Evolutionary conservation across 2,888 invertebrate genomes (phyloP), one percentile per base, ranked within the genome.

Genomic region (Branchipolynoe longqiensis): DNA sequence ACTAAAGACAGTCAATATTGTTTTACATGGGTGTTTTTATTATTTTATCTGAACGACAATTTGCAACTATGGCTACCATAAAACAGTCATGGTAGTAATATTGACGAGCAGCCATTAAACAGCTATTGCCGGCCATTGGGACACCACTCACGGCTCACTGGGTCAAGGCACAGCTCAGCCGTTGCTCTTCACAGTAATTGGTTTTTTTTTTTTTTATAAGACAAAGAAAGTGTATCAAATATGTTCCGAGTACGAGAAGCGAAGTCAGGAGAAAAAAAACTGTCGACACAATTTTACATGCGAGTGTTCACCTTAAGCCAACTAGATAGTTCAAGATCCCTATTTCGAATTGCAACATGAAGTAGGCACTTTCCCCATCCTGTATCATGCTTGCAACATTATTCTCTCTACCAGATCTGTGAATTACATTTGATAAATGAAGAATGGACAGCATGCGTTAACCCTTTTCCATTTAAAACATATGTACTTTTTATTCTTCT

Each of bases 11-110:
- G n/a, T n/a, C n/a, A n/a, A n/a, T n/a, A n/a, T 58, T 62, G 25
- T 62, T 62, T 69, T 69, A 69, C 38, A 69, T 78, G 78, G 54
- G 41, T 78, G 41, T 78, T 78, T 78, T 48, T 78, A 48, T 78
- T 78, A 78, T 48, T 78, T 78, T 78, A 78, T 54, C 78, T 78
- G 78, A 78, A 78, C 78, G 78, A 78, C 78, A 78, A 78, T 78
- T 54, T 78, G 78, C 41, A 78, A 78, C 78, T 54, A 48, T 54
- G 8, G 25, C 78, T 78, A 78, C 78, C 78, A 78, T 78, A 54
- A 73, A 78, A 78, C 78, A 78, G 28, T 48, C 54, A 78, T 78
- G 78, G 78, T 78, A 78, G 78, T 78, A 36, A 69, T 69, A 14
- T 69, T 69, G 36, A 69, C 69, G 36, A 69, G 36, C 18, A 25